Evolutionary conservation across 2,113 vertebrate genomes (phyloP), one percentile per base, ranked within the genome.

Genomic region (Hippopotamus amphibius): DNA sequence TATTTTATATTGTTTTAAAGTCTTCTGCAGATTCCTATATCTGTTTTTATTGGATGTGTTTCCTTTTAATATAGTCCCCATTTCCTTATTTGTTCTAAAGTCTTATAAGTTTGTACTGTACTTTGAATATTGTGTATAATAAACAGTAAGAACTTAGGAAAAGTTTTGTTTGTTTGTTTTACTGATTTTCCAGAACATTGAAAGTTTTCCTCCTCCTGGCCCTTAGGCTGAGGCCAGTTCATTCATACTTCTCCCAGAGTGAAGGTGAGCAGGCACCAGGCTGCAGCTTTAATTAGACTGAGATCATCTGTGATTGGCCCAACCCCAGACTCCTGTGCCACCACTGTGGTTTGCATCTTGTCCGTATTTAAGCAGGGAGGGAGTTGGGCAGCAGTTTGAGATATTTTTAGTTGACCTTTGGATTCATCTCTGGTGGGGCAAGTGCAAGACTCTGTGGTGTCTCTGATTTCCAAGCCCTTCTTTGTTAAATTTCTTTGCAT

Each of bases 21-120:
- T n/a, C 12, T 91, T 71, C 61, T 96, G 4, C 26, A 89, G 89
- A 93, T 93, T 85, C 16, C 30, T 43, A 0, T 48, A 57, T 86
- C 76, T 90, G 13, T 80, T 95, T 81, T 61, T 66, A 83, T 69
- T 89, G 69, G 77, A 57, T 89, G 16, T 48, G 15, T 66, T 93
- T 81, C 72, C 48, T 59, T 89, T 95, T 88, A 95, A 41, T 80
- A 37, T 83, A 28, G 22, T 83, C 87, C 33, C 46, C 13, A 13
- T 96, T 93, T 86, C 72, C n/a, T 63, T 91, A 22, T 55, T 88
- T 68, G 80, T 86, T 93, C 8, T 77, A 24, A 65, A 24, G 13
- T 79, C 15, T 83, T n/a, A 16, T 69, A 28, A 33, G 15, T 86
- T 71, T 95, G 68, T 86, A 53, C 30, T 33, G 0, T 55, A 15